Evolutionary conservation across 1,140 invertebrate genomes (phyloP), one percentile per base, ranked within the genome.

Genomic region (Pseudobourletiella spinata): DNA sequence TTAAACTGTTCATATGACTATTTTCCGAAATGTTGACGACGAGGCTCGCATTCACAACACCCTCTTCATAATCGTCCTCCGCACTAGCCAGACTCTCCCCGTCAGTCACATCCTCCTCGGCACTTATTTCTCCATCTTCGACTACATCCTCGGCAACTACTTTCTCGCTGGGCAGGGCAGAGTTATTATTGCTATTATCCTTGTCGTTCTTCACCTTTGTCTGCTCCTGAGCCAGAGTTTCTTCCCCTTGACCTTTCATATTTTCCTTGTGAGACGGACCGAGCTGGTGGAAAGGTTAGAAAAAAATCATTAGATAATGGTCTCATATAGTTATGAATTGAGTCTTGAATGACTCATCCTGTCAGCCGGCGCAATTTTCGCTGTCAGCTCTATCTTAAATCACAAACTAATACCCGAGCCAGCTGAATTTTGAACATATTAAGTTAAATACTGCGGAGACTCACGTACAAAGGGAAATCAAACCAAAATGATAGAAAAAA

Each of bases 21-120:
- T 26, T 63, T 22, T 64, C 57, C 6, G 56, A 59, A 16, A 59
- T n/a, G 24, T 64, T 57, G 16, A 64, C 62, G n/a, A 55, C 43
- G 2, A 64, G n/a, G 57, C 56, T 59, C 29, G 56, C 62, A 51
- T 59, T 59, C 28, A 55, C 25, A 1, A 64, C 30, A 8, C 57
- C 62, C 16, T 64, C 57, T 1, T 39, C 39, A 18, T 48, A 43
- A 11, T 59, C 57, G 4, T 6, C 26, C 1, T 2, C 29, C 22
- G 16, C 18, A 18, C 50, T 25, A 2, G 46, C 57, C 6, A 8
- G 32, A n/a, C n/a, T 18, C 22, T 32, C 30, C 1, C 22, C 54
- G 20, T 29, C 29, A 4, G 3, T 35, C 24, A 20, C 2, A 1
- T 14, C 24, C 28, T 52, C 50, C 14, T 22, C 14, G 8, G 6